Percentiles rank a stretch among this genome's conserved stretches.
These are phyloP conservation scores for Erinaceus europaeus DNA, from an alignment of 2,113 vertebrate species.

Conservation along the genomic window DNA sequence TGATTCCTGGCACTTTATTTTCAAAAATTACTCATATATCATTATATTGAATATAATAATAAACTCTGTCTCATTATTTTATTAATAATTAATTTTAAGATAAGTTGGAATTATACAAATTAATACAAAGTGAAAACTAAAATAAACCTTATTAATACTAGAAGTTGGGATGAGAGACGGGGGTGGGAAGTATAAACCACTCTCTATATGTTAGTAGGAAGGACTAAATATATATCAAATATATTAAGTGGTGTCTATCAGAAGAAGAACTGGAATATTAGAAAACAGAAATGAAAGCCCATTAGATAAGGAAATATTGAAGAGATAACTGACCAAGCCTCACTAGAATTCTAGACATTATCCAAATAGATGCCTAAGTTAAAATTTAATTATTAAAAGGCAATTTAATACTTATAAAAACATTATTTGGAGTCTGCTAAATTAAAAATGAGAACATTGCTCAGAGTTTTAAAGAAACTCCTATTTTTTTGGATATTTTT, in stretches of 20 bases:
- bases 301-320: background rate
- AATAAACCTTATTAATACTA: background rate
- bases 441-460: background rate
- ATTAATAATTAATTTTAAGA: background rate
- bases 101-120: background rate
- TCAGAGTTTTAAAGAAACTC: background rate
- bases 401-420: background rate
- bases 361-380: background rate
- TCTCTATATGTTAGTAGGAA: background rate
- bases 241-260: background rate
- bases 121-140: background rate
- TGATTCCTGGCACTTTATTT: no score
- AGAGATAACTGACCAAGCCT: background rate
- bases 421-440: background rate
- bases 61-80: background rate
- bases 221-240: no score
- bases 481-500: no score
- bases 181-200: background rate
- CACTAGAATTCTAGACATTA: background rate
- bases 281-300: background rate
- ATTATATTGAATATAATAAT: no score
- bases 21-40: no score
- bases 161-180: background rate
- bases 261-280: background rate
- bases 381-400: background rate